Conservation (phyloP, 1,140 invertebrate species). For the Aphelenchoides avenae region DNA sequence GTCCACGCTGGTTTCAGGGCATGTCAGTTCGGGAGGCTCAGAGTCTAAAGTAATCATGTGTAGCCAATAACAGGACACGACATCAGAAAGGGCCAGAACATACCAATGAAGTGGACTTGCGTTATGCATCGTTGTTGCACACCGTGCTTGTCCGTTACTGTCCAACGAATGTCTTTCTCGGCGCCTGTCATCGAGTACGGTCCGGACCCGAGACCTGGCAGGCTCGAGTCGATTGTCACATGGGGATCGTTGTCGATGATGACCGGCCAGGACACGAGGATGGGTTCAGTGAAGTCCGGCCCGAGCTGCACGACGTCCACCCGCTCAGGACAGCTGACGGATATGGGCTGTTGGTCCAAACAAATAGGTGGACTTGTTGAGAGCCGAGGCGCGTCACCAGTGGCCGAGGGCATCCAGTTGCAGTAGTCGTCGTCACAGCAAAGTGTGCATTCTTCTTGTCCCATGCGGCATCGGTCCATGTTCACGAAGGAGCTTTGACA, state of each 20-base stretch:
- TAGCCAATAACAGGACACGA: too few species aligned
- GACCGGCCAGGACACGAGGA: conserved; percentile 11
- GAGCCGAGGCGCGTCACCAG: neutral
- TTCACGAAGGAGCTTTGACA: neutral
- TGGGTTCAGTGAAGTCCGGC: conserved; percentile 10
- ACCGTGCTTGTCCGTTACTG: conserved; percentile 10
- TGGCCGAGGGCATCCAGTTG: conserved; percentile 2
- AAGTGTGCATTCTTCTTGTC: conserved; percentile 5
- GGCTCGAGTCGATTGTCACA: conserved; percentile 1
- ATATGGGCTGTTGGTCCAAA: conserved; percentile 16
- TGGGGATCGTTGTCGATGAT: conserved; percentile 18
- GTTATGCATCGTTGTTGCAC: conserved; percentile 8
- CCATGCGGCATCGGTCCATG: conserved; percentile 3
- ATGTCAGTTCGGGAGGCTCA: too few species aligned
- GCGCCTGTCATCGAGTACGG: conserved; percentile 20
- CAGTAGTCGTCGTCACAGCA: conserved; percentile 1
- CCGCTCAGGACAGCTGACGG: conserved; percentile 6
- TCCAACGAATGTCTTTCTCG: conserved; percentile 26
- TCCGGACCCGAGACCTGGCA: conserved; percentile 13
- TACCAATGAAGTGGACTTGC: conserved; percentile 22
- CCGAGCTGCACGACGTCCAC: conserved; percentile 2
- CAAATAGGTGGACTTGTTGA: conserved; percentile 12
- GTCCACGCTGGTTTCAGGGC: too few species aligned
- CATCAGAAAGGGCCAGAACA: too few species aligned
- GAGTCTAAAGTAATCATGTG: too few species aligned